Base-by-base conservation (phyloP, 2,888 invertebrate genomes). In the Drosophila atripex region DNA sequence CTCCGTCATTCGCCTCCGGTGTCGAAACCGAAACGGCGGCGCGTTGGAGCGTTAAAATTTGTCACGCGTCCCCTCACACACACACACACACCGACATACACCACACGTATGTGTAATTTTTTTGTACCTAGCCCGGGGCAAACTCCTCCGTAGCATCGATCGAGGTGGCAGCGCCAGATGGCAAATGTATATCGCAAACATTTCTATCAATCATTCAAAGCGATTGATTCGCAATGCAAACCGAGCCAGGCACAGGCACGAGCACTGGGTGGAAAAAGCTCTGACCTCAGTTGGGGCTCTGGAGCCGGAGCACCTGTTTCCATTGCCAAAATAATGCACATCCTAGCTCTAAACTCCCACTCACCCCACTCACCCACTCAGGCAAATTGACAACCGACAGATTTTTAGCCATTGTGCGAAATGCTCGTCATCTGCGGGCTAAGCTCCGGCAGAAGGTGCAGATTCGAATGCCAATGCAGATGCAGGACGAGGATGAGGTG, bases 191-290 rank as follows among this genome's bases (percentile, higher is more conserved):
- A 74, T 78, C 73, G 78, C 70, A 74, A 83, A 82, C 83, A 87
- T 83, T 83, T 83, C 88, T 77, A 85, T 87, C 83, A 87, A 87
- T 83, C 83, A 87, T 83, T 85, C 88, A 83, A 68, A 82, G 51
- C 83, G 83, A 83, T 83, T 87, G 83, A 87, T 87, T 87, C 77
- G 66, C 76, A 80, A 77, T 76, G 80, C 86, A 82, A 82, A 80
- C 80, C 70, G 72, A 77, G 63, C 72, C 51, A 53, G 39, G 41
- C 14, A 32, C 9, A 4, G 21, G 21, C 21, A 23, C 21, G 4
- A 35, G 41, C 14, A 41, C 5, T 41, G 25, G 6, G 16, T 16
- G 18, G 25, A 41, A 16, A 30, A 28, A 28, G 30, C 55, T 28
- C 30, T 50, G 39, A 41, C 30, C 57, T 39, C 50, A 50, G 49